phyloP scores from a whole-genome alignment of 2,797 vertebrate genomes.

The Fistularia commersonii region DNA sequence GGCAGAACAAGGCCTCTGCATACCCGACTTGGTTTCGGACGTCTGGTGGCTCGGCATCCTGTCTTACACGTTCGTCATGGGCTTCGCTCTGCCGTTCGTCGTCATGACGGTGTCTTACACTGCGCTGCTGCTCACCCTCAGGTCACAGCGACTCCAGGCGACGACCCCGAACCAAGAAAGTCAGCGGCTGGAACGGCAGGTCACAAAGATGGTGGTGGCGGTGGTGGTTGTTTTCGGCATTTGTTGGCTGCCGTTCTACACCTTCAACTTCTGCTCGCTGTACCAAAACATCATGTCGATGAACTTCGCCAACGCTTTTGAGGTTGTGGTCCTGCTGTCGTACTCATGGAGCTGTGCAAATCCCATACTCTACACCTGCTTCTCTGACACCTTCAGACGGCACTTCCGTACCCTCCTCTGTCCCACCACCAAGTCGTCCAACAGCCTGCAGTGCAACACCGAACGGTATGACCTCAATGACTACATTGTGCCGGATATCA shows the following conservation, averaged over 20 bases:
- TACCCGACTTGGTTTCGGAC: conserved; percentile 41
- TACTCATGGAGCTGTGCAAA: conserved; percentile 81
- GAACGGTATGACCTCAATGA: conserved; percentile 63
- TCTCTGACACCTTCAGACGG: conserved; percentile 71
- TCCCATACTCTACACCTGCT: conserved; percentile 75
- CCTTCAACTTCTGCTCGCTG: conserved; percentile 73
- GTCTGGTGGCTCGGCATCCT: conserved; percentile 68
- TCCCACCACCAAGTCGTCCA: conserved; percentile 37
- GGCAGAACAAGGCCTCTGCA: conserved; percentile 51
- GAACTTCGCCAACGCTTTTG: conserved; percentile 62
- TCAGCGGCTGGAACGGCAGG: conserved; percentile 63
- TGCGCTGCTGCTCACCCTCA: conserved; percentile 59
- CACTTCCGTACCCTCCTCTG: conserved; percentile 71
- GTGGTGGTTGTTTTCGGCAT: conserved; percentile 72
- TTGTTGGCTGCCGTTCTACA: conserved; percentile 80
- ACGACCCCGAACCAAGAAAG: conserved; percentile 19
- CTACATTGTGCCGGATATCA: conserved; percentile 39
- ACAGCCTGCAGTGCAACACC: conserved; percentile 53
- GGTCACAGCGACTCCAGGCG: conserved; percentile 18
- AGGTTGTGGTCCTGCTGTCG: conserved; percentile 73
- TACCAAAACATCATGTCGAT: conserved; percentile 15
- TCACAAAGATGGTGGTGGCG: conserved; percentile 74
- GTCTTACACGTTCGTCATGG: conserved; percentile 73
- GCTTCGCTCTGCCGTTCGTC: conserved; percentile 70
- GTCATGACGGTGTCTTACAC: conserved; percentile 68